A percentile compares a stretch with the other conserved stretches of the same genome.
Conservation (phyloP, 2,797 vertebrate genomes). For the Luscinia luscinia region DNA sequence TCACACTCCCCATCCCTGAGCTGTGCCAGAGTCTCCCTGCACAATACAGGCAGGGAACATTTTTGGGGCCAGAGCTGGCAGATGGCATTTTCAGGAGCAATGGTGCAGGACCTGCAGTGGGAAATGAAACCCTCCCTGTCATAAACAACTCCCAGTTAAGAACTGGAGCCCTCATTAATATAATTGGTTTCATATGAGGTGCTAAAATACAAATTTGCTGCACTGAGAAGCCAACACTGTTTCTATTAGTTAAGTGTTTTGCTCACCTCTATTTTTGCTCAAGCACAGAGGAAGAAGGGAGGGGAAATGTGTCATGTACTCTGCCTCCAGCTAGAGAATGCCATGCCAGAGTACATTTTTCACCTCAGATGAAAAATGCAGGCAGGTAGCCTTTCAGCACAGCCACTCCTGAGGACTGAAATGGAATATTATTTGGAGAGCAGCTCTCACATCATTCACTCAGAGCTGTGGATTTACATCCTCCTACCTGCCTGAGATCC, state of each 20-base stretch:
- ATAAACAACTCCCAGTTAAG: background rate
- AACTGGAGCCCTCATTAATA: background rate
- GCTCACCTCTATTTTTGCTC: background rate
- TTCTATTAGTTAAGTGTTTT: background rate
- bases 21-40: background rate
- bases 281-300: background rate
- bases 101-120: background rate
- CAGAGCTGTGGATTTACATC: background rate
- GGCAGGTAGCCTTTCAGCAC: background rate
- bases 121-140: background rate
- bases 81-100: background rate
- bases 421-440: conserved; percentile 14
- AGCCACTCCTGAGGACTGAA: background rate
- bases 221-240: background rate
- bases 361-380: conserved; percentile 15
- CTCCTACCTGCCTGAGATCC: background rate
- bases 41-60: fast-evolving
- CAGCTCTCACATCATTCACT: background rate
- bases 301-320: background rate
- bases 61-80: background rate
- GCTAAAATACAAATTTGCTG: background rate
- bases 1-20: background rate
- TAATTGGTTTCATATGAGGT: background rate
- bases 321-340: background rate
- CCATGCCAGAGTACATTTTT: background rate